Percentiles rank a stretch among this genome's conserved stretches.
phyloP scores from a whole-genome alignment of 2,113 vertebrate species.

The Panthera leo region DNA sequence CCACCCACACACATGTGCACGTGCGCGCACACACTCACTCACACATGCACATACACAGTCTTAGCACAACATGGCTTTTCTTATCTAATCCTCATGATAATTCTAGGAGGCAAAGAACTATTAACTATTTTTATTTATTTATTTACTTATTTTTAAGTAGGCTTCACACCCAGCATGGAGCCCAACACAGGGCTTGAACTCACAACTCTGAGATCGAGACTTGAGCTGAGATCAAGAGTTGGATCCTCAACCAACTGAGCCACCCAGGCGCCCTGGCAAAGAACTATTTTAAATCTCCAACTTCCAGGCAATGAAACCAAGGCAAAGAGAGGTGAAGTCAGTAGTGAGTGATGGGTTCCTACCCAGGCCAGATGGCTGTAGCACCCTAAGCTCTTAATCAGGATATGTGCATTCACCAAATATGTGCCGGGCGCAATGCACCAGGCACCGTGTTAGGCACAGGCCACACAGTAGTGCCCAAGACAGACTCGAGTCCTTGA shows the following conservation, averaged over 20 bases:
- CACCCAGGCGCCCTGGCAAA: neutral
- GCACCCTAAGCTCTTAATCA: neutral
- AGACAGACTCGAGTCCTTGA: neutral
- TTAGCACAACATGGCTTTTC: neutral
- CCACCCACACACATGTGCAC: rapidly evolving
- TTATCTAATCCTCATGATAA: neutral
- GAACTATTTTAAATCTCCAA: neutral
- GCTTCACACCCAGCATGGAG: no score
- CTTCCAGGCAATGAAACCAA: neutral
- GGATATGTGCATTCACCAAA: neutral
- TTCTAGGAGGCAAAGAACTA: neutral
- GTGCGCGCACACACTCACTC: neutral
- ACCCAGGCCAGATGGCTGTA: neutral
- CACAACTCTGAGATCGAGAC: no score
- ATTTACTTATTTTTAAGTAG: no score
- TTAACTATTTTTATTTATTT: neutral
- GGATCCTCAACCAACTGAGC: no score
- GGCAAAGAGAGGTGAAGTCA: neutral
- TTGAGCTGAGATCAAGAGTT: no score
- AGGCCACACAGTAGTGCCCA: neutral
- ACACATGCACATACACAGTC: neutral
- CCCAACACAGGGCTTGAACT: no score
- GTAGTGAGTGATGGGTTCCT: neutral
- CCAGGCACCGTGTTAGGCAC: neutral
- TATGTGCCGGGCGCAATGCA: neutral